Evolutionary conservation across 2,113 vertebrate species (phyloP).

Genomic region (Machaerirhynchus nigripectus): DNA sequence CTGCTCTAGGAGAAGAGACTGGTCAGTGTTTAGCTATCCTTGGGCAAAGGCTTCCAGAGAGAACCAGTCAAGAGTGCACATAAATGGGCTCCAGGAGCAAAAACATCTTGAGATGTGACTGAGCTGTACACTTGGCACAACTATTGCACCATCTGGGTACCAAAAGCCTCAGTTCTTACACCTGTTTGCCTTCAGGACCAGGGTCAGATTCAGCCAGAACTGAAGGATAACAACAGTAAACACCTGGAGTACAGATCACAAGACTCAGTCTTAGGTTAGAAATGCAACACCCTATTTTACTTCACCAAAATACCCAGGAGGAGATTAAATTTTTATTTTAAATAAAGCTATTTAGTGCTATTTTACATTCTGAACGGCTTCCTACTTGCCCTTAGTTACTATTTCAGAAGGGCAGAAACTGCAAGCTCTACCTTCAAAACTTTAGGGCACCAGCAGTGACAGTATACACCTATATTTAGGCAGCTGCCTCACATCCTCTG

Average conservation of each 20-base stretch:
- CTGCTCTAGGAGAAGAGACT: background rate
- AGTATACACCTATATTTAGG: background rate
- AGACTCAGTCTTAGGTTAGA: background rate
- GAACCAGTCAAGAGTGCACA: background rate
- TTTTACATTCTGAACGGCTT: background rate
- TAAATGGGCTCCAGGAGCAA: background rate
- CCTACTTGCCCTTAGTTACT: background rate
- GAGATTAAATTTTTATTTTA: background rate
- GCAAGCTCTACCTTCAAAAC: background rate
- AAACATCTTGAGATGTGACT: background rate
- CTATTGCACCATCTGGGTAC: background rate
- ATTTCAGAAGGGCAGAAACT: background rate
- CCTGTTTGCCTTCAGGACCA: background rate
- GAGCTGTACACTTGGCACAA: background rate
- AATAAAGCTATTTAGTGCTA: background rate
- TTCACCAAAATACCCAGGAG: background rate
- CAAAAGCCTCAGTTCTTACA: background rate
- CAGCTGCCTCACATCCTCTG: background rate
- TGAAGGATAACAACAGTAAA: background rate
- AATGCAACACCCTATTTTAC: background rate
- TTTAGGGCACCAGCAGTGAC: background rate
- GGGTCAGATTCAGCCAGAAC: background rate
- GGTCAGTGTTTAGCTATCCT: background rate
- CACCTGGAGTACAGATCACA: accelerated
- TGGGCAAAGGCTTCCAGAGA: background rate